A percentile compares a stretch with the other conserved stretches of the same genome.
Conservation (phyloP, 1,140 invertebrate genomes). For the Drosophila yakuba region DNA sequence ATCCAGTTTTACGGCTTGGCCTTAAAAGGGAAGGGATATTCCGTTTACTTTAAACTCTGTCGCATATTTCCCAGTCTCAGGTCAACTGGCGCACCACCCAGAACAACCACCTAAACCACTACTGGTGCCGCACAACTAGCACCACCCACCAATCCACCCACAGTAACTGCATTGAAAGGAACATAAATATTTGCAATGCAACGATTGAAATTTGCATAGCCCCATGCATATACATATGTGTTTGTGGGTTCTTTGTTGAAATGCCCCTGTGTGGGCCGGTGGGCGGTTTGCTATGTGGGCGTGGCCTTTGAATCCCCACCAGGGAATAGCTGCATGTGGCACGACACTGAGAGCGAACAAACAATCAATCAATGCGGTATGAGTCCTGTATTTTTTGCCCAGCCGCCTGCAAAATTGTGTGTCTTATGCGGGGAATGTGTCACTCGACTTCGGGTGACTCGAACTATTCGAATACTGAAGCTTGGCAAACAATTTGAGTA, state of each 20-base stretch:
- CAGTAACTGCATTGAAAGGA: slow-evolving; percentile 44
- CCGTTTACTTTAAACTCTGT: slow-evolving; percentile 6
- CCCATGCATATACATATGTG: slow-evolving; percentile 1
- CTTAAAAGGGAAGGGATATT: slow-evolving; percentile 5
- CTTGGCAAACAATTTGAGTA: slow-evolving; percentile 32
- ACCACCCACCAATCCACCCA: background rate
- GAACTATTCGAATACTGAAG: slow-evolving; percentile 22
- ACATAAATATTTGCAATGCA: slow-evolving; percentile 59
- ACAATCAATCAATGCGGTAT: slow-evolving; percentile 74
- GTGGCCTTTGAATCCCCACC: slow-evolving; percentile 1
- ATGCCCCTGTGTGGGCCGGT: slow-evolving; percentile 12
- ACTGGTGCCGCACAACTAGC: background rate
- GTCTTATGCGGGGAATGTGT: slow-evolving; percentile 30
- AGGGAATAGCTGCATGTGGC: slow-evolving; percentile 31
- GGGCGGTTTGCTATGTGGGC: slow-evolving; percentile 2
- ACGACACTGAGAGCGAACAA: slow-evolving; percentile 34
- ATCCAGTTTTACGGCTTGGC: slow-evolving; percentile 10
- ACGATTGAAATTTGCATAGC: slow-evolving; percentile 64
- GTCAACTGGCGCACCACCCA: slow-evolving; percentile 7
- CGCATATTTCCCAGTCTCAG: slow-evolving; percentile 5
- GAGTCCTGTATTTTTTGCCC: slow-evolving; percentile 49
- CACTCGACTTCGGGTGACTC: slow-evolving; percentile 30
- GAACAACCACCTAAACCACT: slow-evolving; percentile 3
- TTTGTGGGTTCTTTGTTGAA: slow-evolving; percentile 18
- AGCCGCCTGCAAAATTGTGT: slow-evolving; percentile 26